These are phyloP conservation scores for Gnathonemus longibarbis DNA, from an alignment of 2,113 vertebrate genomes.

Conservation along the genomic window DNA sequence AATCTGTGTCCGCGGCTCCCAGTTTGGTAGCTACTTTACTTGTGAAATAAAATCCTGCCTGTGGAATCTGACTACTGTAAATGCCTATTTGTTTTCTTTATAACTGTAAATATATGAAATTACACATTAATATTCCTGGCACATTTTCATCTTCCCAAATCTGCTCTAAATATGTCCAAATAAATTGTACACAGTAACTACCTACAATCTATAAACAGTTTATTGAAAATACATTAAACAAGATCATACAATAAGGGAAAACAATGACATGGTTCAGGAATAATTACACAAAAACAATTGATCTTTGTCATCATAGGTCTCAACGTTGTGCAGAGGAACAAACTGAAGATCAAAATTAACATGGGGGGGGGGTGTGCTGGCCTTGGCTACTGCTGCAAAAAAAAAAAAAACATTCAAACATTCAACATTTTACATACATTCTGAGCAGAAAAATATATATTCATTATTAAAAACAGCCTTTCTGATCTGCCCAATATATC, in stretches of 20 bases:
- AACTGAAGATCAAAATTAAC: constrained; percentile 24
- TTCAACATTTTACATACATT: neutral
- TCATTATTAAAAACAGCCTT: constrained; percentile 11
- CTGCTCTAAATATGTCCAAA: constrained; percentile 8
- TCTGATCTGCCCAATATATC: constrained; percentile 37
- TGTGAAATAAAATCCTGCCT: constrained; percentile 25
- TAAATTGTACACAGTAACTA: neutral
- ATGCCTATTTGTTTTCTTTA: neutral
- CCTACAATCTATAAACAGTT: constrained; percentile 36
- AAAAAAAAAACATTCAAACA: constrained; percentile 1
- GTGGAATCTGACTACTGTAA: neutral
- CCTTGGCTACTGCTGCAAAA: constrained; percentile 11
- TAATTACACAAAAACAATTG: constrained; percentile 20
- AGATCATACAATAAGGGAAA: constrained; percentile 10
- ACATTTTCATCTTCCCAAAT: constrained; percentile 1
- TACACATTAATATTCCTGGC: neutral
- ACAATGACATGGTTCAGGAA: constrained; percentile 34
- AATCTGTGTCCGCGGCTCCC: neutral
- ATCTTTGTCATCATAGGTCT: constrained; percentile 10
- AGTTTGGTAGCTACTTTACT: constrained; percentile 24
- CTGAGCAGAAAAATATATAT: neutral
- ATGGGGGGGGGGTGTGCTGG: neutral
- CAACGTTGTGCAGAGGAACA: constrained; percentile 4
- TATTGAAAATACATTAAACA: constrained; percentile 39
- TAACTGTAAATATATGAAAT: neutral